These are phyloP conservation scores for Dasysyrphus tricinctus DNA, from an alignment of 2,888 invertebrate genomes.

Conservation along the genomic window DNA sequence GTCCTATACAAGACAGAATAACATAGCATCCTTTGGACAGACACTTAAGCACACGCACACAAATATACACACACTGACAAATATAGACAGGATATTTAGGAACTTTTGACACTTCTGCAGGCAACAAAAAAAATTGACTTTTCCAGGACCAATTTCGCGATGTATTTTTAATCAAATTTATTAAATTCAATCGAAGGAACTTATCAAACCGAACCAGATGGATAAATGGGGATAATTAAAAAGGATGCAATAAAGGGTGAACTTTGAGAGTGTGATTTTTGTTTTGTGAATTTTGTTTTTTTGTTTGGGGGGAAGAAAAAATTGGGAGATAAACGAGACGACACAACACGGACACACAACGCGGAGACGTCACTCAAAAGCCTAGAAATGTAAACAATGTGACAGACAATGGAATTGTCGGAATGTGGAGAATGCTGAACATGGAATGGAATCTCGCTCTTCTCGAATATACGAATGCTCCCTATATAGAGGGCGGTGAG, in stretches of 20 bases:
- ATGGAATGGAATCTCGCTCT: slow-evolving; percentile 75
- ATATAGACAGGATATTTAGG: slow-evolving; percentile 60
- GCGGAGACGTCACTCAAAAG: slow-evolving; percentile 75
- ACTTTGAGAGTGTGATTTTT: slow-evolving; percentile 56
- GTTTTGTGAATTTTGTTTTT: slow-evolving; percentile 36
- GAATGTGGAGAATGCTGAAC: slow-evolving; percentile 75
- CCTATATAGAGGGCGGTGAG: background rate
- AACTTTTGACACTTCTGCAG: slow-evolving; percentile 72
- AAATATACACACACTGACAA: background rate
- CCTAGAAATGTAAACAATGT: slow-evolving; percentile 76
- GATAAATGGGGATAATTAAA: slow-evolving; percentile 62
- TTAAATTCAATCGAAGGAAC: slow-evolving; percentile 47
- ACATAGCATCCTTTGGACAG: slow-evolving; percentile 49
- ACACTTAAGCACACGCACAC: slow-evolving; percentile 31
- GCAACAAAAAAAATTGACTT: slow-evolving; percentile 72
- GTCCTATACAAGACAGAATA: slow-evolving; percentile 13
- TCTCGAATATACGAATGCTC: slow-evolving; percentile 32
- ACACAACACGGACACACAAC: slow-evolving; percentile 72
- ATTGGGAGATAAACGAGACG: slow-evolving; percentile 76
- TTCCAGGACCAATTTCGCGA: slow-evolving; percentile 59
- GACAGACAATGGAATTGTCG: slow-evolving; percentile 76
- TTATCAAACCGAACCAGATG: slow-evolving; percentile 58
- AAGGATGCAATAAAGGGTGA: slow-evolving; percentile 48
- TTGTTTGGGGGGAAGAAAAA: slow-evolving; percentile 73
- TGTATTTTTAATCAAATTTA: slow-evolving; percentile 49